Percentiles rank a stretch among this genome's conserved stretches.
These are phyloP conservation scores for Thereva nobilitata DNA, from an alignment of 2,888 invertebrate genomes.

Conservation along the genomic window DNA sequence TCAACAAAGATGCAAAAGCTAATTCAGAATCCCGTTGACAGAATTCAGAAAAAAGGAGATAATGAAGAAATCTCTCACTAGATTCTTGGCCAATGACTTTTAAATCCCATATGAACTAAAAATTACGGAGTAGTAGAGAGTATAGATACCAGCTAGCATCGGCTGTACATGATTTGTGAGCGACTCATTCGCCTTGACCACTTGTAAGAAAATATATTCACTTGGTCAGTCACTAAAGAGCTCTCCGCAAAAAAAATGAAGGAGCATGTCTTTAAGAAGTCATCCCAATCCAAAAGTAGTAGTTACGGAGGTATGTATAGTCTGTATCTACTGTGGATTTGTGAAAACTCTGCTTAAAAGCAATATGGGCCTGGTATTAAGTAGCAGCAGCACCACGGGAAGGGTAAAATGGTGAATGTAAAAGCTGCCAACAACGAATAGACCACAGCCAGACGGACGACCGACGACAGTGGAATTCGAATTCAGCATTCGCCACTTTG, in stretches of 20 bases:
- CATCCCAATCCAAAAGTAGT: too few species aligned
- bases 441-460: constrained; percentile 29
- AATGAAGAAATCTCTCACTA: constrained; percentile 4
- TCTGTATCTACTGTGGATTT: too few species aligned
- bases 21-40: too few species aligned
- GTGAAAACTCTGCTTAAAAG: too few species aligned
- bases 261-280: too few species aligned
- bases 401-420: constrained; percentile 3
- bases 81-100: constrained; percentile 30
- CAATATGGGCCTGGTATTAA: too few species aligned
- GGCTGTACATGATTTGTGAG: constrained; percentile 5
- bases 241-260: too few species aligned
- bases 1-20: too few species aligned
- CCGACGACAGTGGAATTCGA: constrained; percentile 4
- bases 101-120: not conserved
- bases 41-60: not conserved
- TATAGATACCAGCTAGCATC: not conserved
- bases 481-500: constrained; percentile 19
- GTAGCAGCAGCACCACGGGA: not conserved
- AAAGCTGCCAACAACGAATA: constrained; percentile 3
- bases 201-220: constrained; percentile 2
- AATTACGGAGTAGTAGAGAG: not conserved
- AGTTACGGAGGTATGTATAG: too few species aligned
- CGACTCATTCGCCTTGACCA: constrained; percentile 27
- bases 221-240: too few species aligned